A percentile compares a stretch with the other conserved stretches of the same genome.
Conservation (phyloP, 2,113 vertebrate genomes). For the Notiomystis cincta region DNA sequence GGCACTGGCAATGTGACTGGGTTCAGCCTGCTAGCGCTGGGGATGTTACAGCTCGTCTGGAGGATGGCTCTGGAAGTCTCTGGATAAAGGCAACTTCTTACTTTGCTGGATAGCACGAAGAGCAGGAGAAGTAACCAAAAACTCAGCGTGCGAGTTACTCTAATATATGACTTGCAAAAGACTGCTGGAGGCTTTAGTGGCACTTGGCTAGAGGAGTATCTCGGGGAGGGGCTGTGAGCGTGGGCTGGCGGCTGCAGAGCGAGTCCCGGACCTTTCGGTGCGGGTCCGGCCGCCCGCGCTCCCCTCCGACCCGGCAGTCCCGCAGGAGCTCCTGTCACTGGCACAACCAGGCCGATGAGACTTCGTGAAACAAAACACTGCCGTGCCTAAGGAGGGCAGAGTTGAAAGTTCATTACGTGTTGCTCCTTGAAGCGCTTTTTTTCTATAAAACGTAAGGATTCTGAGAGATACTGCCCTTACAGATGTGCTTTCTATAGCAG, state of each 20-base stretch:
- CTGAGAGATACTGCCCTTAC: accelerated
- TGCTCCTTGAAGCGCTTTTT: neutral
- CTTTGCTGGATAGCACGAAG: neutral
- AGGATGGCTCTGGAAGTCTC: slow-evolving; percentile 6
- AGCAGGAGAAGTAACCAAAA: neutral
- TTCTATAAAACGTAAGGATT: accelerated
- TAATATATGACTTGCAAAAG: neutral
- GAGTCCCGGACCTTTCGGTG: accelerated
- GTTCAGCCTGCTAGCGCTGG: accelerated
- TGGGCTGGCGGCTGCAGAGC: neutral
- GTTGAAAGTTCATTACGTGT: neutral
- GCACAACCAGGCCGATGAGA: neutral
- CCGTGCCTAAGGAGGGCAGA: no score
- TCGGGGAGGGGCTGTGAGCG: neutral
- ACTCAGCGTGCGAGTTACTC: neutral
- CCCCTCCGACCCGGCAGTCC: neutral
- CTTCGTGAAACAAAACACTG: accelerated
- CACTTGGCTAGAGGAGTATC: accelerated
- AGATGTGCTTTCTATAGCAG: neutral
- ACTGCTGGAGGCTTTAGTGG: neutral
- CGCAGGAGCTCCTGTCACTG: neutral
- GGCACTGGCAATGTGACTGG: accelerated
- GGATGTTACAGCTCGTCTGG: neutral
- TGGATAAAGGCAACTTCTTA: neutral
- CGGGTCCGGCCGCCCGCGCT: neutral